Percentiles rank a stretch among this genome's conserved stretches.
Conservation (phyloP, 2,113 vertebrate genomes). For the Illadopsis cleaveri region DNA sequence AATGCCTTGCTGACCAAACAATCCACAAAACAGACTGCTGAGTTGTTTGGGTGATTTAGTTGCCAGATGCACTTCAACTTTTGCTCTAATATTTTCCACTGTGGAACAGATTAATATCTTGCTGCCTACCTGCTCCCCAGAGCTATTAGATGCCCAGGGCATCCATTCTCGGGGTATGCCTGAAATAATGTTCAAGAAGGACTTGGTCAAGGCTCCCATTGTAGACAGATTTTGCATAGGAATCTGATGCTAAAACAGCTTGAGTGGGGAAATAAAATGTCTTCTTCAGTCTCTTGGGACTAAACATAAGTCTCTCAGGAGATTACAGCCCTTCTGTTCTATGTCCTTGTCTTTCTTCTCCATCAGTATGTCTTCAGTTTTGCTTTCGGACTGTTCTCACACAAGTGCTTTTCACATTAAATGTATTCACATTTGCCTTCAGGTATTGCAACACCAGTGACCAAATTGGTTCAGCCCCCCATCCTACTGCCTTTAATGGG, state of each 20-base stretch:
- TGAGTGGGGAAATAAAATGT: neutral
- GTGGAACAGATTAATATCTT: neutral
- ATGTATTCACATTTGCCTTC: neutral
- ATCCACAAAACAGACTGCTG: neutral
- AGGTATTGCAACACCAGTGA: neutral
- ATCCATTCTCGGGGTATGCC: neutral
- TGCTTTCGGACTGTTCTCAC: neutral
- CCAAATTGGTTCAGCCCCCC: neutral
- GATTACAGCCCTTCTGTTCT: neutral
- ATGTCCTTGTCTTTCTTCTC: neutral
- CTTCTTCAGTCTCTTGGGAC: neutral
- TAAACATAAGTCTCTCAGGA: neutral
- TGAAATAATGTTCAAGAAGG: neutral
- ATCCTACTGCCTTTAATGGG: neutral
- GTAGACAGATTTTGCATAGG: neutral
- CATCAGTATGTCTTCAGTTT: neutral
- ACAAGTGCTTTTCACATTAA: neutral
- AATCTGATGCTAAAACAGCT: neutral
- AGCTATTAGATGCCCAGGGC: neutral
- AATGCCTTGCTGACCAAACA: neutral
- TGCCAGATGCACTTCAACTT: fast-evolving
- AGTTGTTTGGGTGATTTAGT: neutral
- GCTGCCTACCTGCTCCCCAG: neutral
- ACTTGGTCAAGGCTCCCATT: neutral
- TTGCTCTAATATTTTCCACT: neutral